Base-by-base conservation (phyloP, 2,888 invertebrate genomes). In the Ennomos quercinarius region DNA sequence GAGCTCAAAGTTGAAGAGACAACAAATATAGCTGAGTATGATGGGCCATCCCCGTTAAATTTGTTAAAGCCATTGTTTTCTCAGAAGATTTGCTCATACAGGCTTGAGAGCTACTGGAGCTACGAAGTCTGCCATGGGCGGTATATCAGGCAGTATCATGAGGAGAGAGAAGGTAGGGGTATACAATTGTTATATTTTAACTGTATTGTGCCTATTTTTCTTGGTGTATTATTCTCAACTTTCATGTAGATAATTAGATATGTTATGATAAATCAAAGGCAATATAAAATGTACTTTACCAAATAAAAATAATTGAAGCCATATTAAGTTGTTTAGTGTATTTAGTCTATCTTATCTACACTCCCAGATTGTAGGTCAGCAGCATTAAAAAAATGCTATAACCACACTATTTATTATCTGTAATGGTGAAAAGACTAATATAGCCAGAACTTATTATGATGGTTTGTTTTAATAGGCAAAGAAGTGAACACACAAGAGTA, bases 111-210 rank as follows among this genome's bases (percentile, higher is more conserved):
- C 2, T 99, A 98, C 79, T 99, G 99, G 99, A 98, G 98, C 0
- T 99, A 99, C 83, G 98, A 99, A 86, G 94, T 99, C 36, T 99
- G 99, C 76, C 99, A 99, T 86, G 99, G 99, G 0, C 94, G 95
- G 71, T 96, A 96, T 82, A 95, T 99, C 3, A 94, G 97, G 34
- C 99, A 99, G 82, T 99, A 97, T 82, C 99, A 99, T 83, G 99
- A 99, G 81, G 98, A 98, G 74, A 94, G 98, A 70, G 98, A 98
- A 83, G 96, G 95, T 86, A 74, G 39, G 27, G 5, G 5, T 27
- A 27, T 17, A n/a, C n/a, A n/a, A 17, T 17, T 17, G 17, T 17
- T 17, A 17, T 4, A 17, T 17, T 17, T 17, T 17, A 17, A 17
- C 17, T 17, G 17, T 17, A 4, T 17, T 17, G 17, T 17, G 4